phyloP scores from a whole-genome alignment of 2,888 invertebrate genomes.

The Smittia aterrima region DNA sequence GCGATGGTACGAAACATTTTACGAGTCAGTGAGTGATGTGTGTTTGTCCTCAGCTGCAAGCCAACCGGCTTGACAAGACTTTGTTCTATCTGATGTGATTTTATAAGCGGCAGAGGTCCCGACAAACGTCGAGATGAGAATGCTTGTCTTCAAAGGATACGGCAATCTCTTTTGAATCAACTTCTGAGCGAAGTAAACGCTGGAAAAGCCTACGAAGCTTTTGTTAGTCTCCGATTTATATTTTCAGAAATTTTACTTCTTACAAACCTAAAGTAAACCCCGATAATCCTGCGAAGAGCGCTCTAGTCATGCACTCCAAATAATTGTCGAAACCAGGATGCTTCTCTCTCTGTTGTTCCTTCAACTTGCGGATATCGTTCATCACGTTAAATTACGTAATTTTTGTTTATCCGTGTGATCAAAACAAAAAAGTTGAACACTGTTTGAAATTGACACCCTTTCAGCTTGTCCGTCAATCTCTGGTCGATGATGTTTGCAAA shows the following conservation, averaged over 20 bases:
- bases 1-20: constrained; percentile 41
- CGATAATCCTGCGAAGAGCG: constrained; percentile 54
- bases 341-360: constrained; percentile 52
- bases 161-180: constrained; percentile 49
- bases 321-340: constrained; percentile 56
- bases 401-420: not conserved
- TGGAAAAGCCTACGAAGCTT: constrained; percentile 51
- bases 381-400: constrained; percentile 8
- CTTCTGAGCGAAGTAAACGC: constrained; percentile 53
- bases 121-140: constrained; percentile 50
- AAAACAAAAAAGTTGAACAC: not conserved
- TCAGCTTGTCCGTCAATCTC: not conserved
- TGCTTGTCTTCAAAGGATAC: constrained; percentile 50
- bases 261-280: constrained; percentile 52
- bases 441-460: no score
- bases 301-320: constrained; percentile 55
- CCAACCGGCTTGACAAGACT: constrained; percentile 55
- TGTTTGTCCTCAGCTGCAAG: constrained; percentile 54
- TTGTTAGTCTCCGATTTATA: not conserved
- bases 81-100: constrained; percentile 51
- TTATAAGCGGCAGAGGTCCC: constrained; percentile 51
- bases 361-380: constrained; percentile 21
- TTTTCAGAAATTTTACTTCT: no score
- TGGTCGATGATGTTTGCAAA: not conserved
- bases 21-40: constrained; percentile 52